Percentiles rank a stretch among this genome's conserved stretches.
phyloP scores from a whole-genome alignment of 1,140 invertebrate genomes.

The Sitophilus oryzae region DNA sequence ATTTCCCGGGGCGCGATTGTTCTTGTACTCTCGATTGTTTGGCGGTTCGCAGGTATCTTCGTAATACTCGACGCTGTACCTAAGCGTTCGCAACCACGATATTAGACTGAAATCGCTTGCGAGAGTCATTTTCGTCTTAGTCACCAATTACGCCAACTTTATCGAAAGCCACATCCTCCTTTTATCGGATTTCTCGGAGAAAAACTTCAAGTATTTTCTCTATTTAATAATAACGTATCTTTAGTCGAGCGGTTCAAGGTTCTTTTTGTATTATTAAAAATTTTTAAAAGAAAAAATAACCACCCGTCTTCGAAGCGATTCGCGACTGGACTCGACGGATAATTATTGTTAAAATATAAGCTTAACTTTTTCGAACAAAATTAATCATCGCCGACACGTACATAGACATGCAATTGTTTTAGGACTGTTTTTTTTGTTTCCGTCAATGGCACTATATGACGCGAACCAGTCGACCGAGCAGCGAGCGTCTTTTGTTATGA shows the following conservation, averaged over 20 bases:
- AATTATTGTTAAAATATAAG: too few relatives aligned
- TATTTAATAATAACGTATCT: neutral
- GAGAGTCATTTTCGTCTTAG: slow-evolving; percentile 21
- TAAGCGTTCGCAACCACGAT: slow-evolving; percentile 23
- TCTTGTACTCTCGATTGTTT: slow-evolving; percentile 8
- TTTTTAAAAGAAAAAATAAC: too few relatives aligned
- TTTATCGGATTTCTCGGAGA: slow-evolving; percentile 3
- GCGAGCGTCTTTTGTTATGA: neutral
- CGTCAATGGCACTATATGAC: slow-evolving; percentile 5
- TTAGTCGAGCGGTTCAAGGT: too few relatives aligned
- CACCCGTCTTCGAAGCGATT: too few relatives aligned
- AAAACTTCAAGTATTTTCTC: neutral
- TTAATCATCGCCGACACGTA: neutral
- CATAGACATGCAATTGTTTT: too few relatives aligned
- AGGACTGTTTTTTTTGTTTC: slow-evolving; percentile 1
- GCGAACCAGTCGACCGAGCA: neutral
- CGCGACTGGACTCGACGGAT: too few relatives aligned
- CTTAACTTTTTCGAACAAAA: neutral
- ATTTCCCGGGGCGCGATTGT: slow-evolving; percentile 11
- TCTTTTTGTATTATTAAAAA: too few relatives aligned
- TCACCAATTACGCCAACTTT: slow-evolving; percentile 10
- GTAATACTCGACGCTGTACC: slow-evolving; percentile 25
- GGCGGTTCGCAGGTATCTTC: slow-evolving; percentile 17
- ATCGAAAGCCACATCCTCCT: slow-evolving; percentile 6
- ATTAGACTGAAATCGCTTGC: slow-evolving; percentile 20